These are phyloP conservation scores for Dryas iulia DNA, from an alignment of 1,140 invertebrate species.

Conservation along the genomic window DNA sequence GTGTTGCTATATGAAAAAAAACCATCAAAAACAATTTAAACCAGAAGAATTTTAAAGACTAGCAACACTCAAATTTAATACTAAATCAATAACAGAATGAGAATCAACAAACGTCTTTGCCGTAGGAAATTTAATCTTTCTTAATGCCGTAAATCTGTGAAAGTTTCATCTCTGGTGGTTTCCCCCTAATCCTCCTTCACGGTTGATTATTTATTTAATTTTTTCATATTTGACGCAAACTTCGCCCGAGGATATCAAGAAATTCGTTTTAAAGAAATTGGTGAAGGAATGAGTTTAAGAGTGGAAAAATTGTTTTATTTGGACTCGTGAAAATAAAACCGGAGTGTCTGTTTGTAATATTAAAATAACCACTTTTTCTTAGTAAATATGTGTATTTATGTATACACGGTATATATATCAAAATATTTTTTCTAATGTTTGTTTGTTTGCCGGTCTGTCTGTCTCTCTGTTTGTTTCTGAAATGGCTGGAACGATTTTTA, in stretches of 20 bases:
- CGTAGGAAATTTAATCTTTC: background rate
- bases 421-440: no score
- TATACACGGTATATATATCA: no score
- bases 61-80: no score
- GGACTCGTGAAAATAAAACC: background rate
- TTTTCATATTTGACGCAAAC: constrained; percentile 2
- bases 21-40: no score
- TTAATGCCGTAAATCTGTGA: constrained; percentile 1
- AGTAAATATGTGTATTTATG: no score
- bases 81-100: background rate
- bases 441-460: no score
- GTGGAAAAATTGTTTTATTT: background rate
- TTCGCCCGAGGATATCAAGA: constrained; percentile 1
- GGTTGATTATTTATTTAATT: constrained; percentile 14
- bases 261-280: constrained; percentile 21
- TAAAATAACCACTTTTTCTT: no score
- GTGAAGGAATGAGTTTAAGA: constrained; percentile 4
- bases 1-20: no score
- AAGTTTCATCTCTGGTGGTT: background rate
- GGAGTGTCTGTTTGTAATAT: no score
- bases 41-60: no score
- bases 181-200: constrained; percentile 3
- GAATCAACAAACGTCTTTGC: background rate
- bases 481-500: no score
- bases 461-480: no score